Evolutionary conservation across 1,140 invertebrate species (phyloP), one percentile per base, ranked within the genome.

Genomic region (Drosophila sturtevanti): DNA sequence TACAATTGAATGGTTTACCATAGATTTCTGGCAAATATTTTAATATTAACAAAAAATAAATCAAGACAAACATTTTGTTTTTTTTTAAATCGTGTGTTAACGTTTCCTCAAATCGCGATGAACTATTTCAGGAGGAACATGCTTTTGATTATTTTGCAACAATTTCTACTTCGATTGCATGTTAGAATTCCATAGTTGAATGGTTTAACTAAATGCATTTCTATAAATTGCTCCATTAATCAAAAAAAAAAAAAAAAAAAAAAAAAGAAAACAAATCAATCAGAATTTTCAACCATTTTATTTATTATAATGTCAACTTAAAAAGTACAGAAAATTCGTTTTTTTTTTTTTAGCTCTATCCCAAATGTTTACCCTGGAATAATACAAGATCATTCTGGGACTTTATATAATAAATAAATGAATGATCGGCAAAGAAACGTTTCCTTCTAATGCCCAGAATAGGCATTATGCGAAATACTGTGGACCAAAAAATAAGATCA

Each of bases 381-480:
- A 89, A 58, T 37, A 67, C 34, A 7, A 77, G 34, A 62, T 89
- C 56, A 4, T 16, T 35, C 18, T 68, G 34, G 0, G 76, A 61
- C 48, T 66, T 89, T 3, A 89, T 56, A 31, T 60, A 69, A 37
- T 73, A 90, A 6, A 77, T 22, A 51, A 90, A 90, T 1, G 77
- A 72, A 65, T 78, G 87, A 21, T 52, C 84, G 21, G 70, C 87
- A 58, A 56, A 41, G 48, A 90, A 90, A 12, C 48, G 62, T 37
- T 73, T 68, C 9, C 81, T 79, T 4, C 61, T 72, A 22, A 84
- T 58, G 0, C 31, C 72, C 52, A 62, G 52, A 2, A 90, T 69
- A 24, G 77, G 63, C 73, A 90, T 80, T 22, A 90, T 71, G 35
- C 87, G 76, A 35, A 86, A 74, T 38, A 35, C 87, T 90, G 79